Evolutionary conservation across 2,113 vertebrate species (phyloP), one percentile per base, ranked within the genome.

Genomic region (Poecilia latipinna): DNA sequence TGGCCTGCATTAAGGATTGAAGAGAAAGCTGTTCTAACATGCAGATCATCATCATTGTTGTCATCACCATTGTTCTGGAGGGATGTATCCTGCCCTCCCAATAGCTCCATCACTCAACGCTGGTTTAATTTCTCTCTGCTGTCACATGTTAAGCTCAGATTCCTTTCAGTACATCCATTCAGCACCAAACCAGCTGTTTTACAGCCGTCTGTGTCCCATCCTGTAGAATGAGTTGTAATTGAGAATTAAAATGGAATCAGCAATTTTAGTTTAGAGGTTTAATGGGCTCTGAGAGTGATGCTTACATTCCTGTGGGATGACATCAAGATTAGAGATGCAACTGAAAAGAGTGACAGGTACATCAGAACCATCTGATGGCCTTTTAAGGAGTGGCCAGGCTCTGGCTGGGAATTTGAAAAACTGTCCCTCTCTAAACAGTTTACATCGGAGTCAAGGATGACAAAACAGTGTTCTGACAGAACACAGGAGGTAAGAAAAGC

Each of bases 341-440:
- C 68, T 65, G n/a, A 24, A 61, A 24, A 72, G 74, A 79, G 48
- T 33, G 79, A 71, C 87, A 82, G 91, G 82, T 88, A 68, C 88
- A 70, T 68, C 73, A 64, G 70, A 24, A 28, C 71, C 51, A 72
- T 78, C 74, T 35, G 6, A 78, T 86, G 86, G 79, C 93, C 94
- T 93, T 94, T 92, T 94, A 95, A 91, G 94, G 94, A 92, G 87
- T 67, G 77, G 64, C 80, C 37, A 19, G 13, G 74, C 82, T 83
- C 88, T 35, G 78, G 72, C 72, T 62, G 68, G 65, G 80, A 87
- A 68, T 74, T 65, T 77, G 80, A 85, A 81, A 90, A 87, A 79
- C 82, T 89, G 85, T 90, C 72, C 70, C 66, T 79, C 73, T 93
- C 80, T 91, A 94, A 94, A 94, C 92, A 92, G 91, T 94, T 94